A percentile compares a stretch with the other conserved stretches of the same genome.
phyloP scores from a whole-genome alignment of 2,113 vertebrate genomes.

The Arenaria interpres region DNA sequence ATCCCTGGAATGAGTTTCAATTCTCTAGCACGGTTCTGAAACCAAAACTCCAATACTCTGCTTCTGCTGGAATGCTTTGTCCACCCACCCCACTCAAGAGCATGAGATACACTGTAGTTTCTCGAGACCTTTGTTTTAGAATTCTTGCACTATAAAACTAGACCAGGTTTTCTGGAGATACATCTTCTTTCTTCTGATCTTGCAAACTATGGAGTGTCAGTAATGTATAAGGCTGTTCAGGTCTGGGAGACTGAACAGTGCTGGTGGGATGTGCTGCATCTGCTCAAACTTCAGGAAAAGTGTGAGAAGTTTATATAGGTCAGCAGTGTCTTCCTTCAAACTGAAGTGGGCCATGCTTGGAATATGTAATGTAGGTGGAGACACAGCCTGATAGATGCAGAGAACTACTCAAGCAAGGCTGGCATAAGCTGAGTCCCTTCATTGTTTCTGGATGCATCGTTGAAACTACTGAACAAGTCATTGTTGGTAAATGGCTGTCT shows the following conservation, averaged over 20 bases:
- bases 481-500: slow-evolving; percentile 36
- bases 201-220: background rate
- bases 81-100: background rate
- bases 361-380: background rate
- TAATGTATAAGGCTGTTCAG: background rate
- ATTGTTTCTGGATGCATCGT: background rate
- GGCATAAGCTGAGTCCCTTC: background rate
- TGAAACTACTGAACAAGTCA: slow-evolving; percentile 2
- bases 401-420: background rate
- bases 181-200: background rate
- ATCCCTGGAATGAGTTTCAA: background rate
- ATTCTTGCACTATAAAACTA: background rate
- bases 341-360: background rate
- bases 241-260: background rate
- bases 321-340: background rate
- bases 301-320: background rate
- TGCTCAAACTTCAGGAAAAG: background rate
- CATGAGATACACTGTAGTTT: background rate
- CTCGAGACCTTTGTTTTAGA: background rate
- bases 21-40: background rate
- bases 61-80: background rate
- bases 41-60: background rate
- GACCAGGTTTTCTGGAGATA: background rate
- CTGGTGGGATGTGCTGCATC: background rate
- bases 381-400: background rate